phyloP scores from a whole-genome alignment of 2,113 vertebrate genomes.

The Petromus typicus region DNA sequence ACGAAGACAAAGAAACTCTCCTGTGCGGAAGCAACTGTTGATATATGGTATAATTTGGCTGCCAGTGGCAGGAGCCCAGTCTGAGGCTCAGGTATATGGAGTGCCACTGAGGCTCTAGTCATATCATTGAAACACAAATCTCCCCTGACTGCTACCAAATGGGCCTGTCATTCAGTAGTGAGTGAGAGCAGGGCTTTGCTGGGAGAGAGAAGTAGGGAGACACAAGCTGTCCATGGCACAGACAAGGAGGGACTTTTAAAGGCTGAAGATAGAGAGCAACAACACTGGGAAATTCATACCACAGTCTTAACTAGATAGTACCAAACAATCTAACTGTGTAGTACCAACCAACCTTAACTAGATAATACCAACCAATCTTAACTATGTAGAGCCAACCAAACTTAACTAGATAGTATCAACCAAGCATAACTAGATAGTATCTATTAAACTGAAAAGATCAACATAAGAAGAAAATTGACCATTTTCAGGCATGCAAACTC shows the following conservation, averaged over 20 bases:
- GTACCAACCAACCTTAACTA: background rate
- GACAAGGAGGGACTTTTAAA: background rate
- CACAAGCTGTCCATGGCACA: background rate
- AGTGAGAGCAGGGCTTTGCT: background rate
- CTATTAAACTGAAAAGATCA: background rate
- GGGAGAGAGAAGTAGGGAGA: too few species aligned
- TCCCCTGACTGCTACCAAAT: background rate
- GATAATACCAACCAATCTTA: too few species aligned
- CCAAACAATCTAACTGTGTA: background rate
- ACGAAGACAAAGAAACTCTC: background rate
- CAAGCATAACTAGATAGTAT: background rate
- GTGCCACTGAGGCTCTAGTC: background rate
- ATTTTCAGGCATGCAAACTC: background rate
- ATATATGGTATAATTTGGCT: background rate
- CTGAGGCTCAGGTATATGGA: background rate
- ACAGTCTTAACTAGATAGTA: background rate
- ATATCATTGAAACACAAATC: background rate
- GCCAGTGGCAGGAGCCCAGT: background rate
- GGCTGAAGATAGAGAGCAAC: background rate
- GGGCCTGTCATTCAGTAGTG: background rate
- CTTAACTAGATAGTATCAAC: background rate
- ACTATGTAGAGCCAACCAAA: too few species aligned
- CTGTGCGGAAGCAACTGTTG: background rate
- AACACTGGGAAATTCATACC: background rate
- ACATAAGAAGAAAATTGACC: background rate